Evolutionary conservation across 2,888 invertebrate species (phyloP).

Genomic region (Hartigia nigra): DNA sequence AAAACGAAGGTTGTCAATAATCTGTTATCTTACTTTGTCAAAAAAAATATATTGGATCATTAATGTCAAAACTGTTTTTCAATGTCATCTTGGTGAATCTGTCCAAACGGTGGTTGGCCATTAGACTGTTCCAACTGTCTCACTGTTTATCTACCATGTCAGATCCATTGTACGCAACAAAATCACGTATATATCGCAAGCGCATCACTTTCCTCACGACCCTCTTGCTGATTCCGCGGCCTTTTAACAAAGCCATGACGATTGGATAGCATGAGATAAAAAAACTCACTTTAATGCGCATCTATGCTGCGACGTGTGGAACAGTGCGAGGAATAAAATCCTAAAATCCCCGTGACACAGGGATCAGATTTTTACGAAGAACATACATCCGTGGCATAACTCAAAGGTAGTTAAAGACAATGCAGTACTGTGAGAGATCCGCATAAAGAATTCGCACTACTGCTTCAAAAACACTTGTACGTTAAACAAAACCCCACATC

Average conservation of each 20-base stretch:
- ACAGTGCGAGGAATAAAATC: neutral
- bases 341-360: neutral
- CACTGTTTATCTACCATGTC: neutral
- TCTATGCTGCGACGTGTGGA: constrained; percentile 5
- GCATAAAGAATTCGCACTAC: neutral
- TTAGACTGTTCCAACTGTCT: too few species aligned
- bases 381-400: neutral
- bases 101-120: neutral
- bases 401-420: neutral
- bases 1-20: neutral
- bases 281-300: constrained; percentile 15
- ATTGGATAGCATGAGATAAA: constrained; percentile 7
- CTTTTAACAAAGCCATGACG: neutral
- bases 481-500: neutral
- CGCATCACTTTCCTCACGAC: neutral
- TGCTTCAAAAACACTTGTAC: neutral
- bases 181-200: neutral
- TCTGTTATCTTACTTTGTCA: neutral
- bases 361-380: neutral
- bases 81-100: neutral
- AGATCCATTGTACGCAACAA: neutral
- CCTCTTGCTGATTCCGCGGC: neutral
- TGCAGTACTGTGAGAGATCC: neutral
- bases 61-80: neutral
- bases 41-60: neutral